Percentiles rank a stretch among this genome's conserved stretches.
Evolutionary conservation across 2,113 vertebrate genomes (phyloP).

Genomic region (Eleginops maclovinus): DNA sequence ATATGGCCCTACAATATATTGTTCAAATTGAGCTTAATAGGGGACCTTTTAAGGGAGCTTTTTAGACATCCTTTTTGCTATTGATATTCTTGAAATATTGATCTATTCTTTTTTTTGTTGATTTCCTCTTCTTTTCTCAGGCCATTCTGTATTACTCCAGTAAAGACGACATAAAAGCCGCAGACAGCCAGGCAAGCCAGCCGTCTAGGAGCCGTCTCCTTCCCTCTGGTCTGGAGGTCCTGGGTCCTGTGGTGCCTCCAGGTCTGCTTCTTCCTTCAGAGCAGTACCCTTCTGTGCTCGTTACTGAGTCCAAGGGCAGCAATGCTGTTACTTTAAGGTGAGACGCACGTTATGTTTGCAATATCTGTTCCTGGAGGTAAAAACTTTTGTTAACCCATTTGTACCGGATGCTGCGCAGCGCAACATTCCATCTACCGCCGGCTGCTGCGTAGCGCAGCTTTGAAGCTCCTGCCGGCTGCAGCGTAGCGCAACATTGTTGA

Average conservation of each 20-base stretch:
- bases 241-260: conserved; percentile 77
- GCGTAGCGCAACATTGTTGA: too few species aligned
- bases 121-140: conserved; percentile 41
- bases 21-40: too few species aligned
- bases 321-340: conserved; percentile 90
- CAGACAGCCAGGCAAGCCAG: neutral
- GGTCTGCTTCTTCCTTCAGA: conserved; percentile 83
- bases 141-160: conserved; percentile 90
- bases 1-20: too few species aligned
- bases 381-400: too few species aligned
- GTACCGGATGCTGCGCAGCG: too few species aligned
- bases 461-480: too few species aligned
- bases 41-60: too few species aligned
- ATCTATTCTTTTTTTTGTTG: neutral
- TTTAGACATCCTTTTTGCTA: neutral
- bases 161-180: conserved; percentile 39
- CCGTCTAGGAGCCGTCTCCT: conserved; percentile 17
- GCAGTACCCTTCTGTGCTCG: conserved; percentile 89
- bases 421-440: too few species aligned
- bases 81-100: neutral
- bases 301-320: conserved; percentile 87
- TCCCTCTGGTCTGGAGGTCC: conserved; percentile 55
- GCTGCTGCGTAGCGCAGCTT: too few species aligned
- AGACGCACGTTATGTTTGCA: neutral
- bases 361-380: neutral